Conservation (phyloP, 1,140 invertebrate species). For the Drosophila biarmipes region DNA sequence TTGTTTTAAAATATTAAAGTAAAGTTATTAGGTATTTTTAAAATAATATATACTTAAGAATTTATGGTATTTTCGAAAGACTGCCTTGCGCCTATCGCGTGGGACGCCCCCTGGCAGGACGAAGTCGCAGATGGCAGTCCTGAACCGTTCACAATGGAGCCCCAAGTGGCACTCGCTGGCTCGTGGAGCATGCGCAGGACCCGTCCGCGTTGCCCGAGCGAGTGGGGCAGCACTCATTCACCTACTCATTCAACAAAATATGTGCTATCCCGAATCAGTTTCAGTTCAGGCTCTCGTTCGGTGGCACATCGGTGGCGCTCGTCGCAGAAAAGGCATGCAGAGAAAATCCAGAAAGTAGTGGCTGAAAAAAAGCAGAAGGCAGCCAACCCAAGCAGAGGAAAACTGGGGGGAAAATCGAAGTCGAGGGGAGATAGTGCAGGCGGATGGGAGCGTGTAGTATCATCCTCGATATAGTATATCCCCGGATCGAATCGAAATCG, state of each 20-base stretch:
- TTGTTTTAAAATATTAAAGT: too few relatives aligned
- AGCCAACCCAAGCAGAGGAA: conserved; percentile 13
- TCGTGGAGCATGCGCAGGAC: conserved; percentile 22
- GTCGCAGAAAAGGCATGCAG: conserved; percentile 64
- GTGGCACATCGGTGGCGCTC: conserved; percentile 74
- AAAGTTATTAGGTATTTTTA: too few relatives aligned
- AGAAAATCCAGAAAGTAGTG: conserved; percentile 43
- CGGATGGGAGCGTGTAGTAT: conserved; percentile 14
- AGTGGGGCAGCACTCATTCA: conserved; percentile 62
- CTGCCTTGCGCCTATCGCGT: conserved; percentile 14
- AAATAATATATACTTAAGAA: too few relatives aligned
- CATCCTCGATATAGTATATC: conserved; percentile 30
- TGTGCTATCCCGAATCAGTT: conserved; percentile 62
- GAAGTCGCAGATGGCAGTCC: background rate
- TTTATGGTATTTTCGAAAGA: background rate
- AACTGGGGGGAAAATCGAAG: conserved; percentile 12
- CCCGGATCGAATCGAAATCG: conserved; percentile 45
- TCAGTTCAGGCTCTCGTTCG: conserved; percentile 76
- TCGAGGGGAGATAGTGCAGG: conserved; percentile 6
- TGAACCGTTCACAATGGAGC: conserved; percentile 9
- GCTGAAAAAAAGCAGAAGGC: conserved; percentile 47
- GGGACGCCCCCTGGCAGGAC: conserved; percentile 1
- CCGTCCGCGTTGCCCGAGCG: conserved; percentile 5
- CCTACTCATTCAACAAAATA: conserved; percentile 78
- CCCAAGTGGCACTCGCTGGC: conserved; percentile 7